phyloP scores from a whole-genome alignment of 30 jellyfish, hydroid and myxozoan species.

The Catostylus mosaicus region DNA sequence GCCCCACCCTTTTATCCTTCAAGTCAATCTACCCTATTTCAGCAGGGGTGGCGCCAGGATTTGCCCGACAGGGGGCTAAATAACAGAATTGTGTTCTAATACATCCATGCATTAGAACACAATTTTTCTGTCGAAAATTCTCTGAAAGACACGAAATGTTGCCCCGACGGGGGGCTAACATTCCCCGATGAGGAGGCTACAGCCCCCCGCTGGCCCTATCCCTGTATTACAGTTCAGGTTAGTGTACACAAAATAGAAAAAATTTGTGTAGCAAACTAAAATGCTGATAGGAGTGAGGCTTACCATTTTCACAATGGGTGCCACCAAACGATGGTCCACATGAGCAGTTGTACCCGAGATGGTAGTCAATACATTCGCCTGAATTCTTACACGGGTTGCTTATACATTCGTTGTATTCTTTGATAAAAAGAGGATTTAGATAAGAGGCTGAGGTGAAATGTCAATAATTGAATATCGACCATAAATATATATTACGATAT shows the following conservation, averaged over 20 bases:
- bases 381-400: neutral
- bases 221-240: neutral
- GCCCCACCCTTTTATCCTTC: too few relatives aligned
- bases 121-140: neutral
- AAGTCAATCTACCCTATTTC: too few relatives aligned
- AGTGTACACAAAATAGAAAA: neutral
- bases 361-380: neutral
- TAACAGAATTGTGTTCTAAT: too few relatives aligned
- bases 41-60: too few relatives aligned
- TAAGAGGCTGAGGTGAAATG: neutral
- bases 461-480: too few relatives aligned
- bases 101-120: too few relatives aligned
- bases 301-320: neutral
- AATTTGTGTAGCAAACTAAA: neutral
- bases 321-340: neutral
- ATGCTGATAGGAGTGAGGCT: neutral
- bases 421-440: neutral
- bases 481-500: neutral
- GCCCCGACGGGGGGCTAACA: neutral
- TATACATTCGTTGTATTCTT: neutral
- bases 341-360: neutral
- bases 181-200: neutral
- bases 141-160: neutral
- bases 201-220: neutral
- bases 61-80: too few relatives aligned